phyloP scores from a whole-genome alignment of 2,888 invertebrate genomes.

The Lithophane socia region DNA sequence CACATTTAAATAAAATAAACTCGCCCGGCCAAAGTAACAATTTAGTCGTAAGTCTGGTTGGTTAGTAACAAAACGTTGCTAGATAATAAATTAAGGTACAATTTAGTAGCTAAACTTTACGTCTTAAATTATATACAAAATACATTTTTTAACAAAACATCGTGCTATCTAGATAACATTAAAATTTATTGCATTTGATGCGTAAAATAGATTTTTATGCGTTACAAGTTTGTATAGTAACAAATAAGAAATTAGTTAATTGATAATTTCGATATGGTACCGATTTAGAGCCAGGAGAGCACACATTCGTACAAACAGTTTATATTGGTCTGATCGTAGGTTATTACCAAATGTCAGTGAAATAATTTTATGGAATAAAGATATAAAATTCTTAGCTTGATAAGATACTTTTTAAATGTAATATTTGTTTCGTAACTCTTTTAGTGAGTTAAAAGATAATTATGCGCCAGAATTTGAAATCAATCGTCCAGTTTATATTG shows the following conservation, averaged over 20 bases:
- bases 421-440: neutral
- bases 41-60: slow-evolving; percentile 12
- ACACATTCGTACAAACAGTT: slow-evolving; percentile 24
- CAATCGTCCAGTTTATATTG: neutral
- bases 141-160: slow-evolving; percentile 72
- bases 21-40: slow-evolving; percentile 22
- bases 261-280: slow-evolving; percentile 61
- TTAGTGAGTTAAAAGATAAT: neutral
- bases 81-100: slow-evolving; percentile 39
- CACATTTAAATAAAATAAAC: neutral
- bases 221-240: slow-evolving; percentile 30
- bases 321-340: neutral
- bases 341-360: neutral
- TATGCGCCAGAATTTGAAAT: neutral
- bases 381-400: neutral
- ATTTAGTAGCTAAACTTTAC: slow-evolving; percentile 41
- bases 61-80: slow-evolving; percentile 34
- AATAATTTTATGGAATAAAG: neutral
- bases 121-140: slow-evolving; percentile 78
- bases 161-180: slow-evolving; percentile 80
- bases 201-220: slow-evolving; percentile 66
- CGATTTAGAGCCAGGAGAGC: slow-evolving; percentile 10
- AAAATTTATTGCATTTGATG: slow-evolving; percentile 84
- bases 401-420: neutral
- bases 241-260: slow-evolving; percentile 37